These are phyloP conservation scores for Pseudomugil gertrudae DNA, from an alignment of 2,797 vertebrate species.

Conservation along the genomic window DNA sequence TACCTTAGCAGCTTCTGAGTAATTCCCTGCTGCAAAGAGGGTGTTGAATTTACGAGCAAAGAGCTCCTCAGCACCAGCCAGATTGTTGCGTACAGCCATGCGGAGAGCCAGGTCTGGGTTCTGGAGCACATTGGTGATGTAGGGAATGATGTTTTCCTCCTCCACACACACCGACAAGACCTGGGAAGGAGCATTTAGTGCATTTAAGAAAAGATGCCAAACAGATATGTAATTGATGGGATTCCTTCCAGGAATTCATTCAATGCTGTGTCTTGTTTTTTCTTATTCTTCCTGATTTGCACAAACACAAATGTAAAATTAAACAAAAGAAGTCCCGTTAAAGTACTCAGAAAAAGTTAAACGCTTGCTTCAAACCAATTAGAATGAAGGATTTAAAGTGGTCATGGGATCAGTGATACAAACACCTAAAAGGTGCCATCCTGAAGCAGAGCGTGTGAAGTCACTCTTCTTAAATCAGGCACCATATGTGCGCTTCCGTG, in stretches of 20 bases:
- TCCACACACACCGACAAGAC: constrained; percentile 96
- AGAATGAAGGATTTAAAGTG: neutral
- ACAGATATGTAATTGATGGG: neutral
- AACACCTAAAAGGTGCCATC: neutral
- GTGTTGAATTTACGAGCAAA: constrained; percentile 99
- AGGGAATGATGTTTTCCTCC: constrained; percentile 96
- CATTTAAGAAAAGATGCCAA: neutral
- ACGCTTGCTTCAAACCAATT: constrained; percentile 4
- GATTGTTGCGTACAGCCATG: constrained; percentile 98
- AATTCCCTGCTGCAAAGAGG: constrained; percentile 96
- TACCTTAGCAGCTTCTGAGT: constrained; percentile 97
- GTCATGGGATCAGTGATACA: neutral
- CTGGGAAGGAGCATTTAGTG: constrained; percentile 72
- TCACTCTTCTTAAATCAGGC: neutral
- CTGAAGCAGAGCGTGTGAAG: neutral
- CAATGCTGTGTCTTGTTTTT: too few species aligned
- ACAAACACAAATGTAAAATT: neutral
- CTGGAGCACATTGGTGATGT: constrained; percentile 98
- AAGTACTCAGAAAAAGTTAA: neutral
- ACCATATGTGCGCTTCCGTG: neutral
- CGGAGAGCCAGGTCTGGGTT: constrained; percentile 96
- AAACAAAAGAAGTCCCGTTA: neutral
- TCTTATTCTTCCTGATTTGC: neutral
- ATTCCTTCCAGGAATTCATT: neutral
- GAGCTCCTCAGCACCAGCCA: constrained; percentile 97